Conservation (phyloP, 1,140 invertebrate species). For the Cataglyphis hispanica region DNA sequence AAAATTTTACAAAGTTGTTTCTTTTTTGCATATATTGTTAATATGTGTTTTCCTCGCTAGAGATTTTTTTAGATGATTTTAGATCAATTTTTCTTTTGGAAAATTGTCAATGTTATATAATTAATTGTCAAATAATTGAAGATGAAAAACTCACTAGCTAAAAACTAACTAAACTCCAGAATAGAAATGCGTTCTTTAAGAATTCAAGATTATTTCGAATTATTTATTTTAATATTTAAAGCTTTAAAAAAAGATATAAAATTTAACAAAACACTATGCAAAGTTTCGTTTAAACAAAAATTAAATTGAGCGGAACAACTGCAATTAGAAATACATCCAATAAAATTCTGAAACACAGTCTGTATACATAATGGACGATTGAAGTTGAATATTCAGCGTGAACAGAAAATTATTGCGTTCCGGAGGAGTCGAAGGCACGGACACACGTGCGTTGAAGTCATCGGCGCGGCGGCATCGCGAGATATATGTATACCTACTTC, state of each 20-base stretch:
- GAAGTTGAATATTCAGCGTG: conserved; percentile 44
- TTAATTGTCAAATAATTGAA: background rate
- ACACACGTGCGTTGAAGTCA: conserved; percentile 42
- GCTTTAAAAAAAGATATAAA: background rate
- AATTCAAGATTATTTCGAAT: background rate
- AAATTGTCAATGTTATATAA: background rate
- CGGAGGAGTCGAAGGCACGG: conserved; percentile 26
- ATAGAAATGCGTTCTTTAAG: background rate
- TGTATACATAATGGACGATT: conserved; percentile 24
- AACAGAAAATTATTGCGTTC: conserved; percentile 46
- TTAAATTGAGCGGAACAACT: background rate
- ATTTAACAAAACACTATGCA: background rate
- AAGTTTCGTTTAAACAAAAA: background rate
- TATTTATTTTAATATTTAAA: background rate
- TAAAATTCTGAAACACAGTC: background rate
- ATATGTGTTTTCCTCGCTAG: background rate
- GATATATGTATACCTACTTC: conserved; percentile 50
- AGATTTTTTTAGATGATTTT: background rate
- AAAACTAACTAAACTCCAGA: background rate
- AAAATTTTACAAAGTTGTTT: background rate
- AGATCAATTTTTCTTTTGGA: background rate
- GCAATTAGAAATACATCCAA: conserved; percentile 2
- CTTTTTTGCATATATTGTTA: background rate
- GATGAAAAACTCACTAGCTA: background rate
- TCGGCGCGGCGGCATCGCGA: conserved; percentile 33